These are phyloP conservation scores for Monochamus saltuarius DNA, from an alignment of 1,140 invertebrate species.

Conservation along the genomic window DNA sequence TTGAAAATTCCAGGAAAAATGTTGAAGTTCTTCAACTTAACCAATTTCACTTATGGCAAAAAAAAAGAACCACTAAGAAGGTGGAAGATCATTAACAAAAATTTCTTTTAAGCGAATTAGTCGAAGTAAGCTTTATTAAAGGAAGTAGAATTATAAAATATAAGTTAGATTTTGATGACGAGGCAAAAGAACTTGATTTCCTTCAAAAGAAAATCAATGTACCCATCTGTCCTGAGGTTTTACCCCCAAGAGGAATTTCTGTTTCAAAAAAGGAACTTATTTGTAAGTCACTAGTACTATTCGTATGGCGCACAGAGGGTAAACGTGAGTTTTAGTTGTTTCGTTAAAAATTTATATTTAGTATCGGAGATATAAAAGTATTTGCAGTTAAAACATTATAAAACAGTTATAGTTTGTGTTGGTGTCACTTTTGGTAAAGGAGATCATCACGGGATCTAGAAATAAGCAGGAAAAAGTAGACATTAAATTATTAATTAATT, in stretches of 20 bases:
- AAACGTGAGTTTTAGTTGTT: too few relatives aligned
- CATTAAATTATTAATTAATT: too few relatives aligned
- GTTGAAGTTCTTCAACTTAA: background rate
- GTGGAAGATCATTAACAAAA: background rate
- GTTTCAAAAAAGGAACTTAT: background rate
- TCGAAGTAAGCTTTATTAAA: background rate
- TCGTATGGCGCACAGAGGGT: too few relatives aligned
- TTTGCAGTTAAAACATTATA: too few relatives aligned
- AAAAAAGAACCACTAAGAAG: background rate
- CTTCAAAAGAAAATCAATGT: background rate
- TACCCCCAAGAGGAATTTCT: background rate
- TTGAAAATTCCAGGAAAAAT: constrained; percentile 2
- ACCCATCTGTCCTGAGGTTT: background rate
- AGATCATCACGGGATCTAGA: too few relatives aligned
- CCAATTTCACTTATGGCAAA: background rate
- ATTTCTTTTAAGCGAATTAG: background rate
- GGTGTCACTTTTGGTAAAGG: too few relatives aligned
- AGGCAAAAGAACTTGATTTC: background rate
- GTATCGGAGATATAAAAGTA: too few relatives aligned
- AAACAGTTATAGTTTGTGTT: too few relatives aligned
- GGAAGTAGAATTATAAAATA: constrained; percentile 1
- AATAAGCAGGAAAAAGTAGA: too few relatives aligned
- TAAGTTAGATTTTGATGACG: background rate
- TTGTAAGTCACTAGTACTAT: background rate
- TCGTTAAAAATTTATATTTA: too few relatives aligned